Evolutionary conservation across 2,113 vertebrate genomes (phyloP).

Genomic region (Ancistrus triradiatus): DNA sequence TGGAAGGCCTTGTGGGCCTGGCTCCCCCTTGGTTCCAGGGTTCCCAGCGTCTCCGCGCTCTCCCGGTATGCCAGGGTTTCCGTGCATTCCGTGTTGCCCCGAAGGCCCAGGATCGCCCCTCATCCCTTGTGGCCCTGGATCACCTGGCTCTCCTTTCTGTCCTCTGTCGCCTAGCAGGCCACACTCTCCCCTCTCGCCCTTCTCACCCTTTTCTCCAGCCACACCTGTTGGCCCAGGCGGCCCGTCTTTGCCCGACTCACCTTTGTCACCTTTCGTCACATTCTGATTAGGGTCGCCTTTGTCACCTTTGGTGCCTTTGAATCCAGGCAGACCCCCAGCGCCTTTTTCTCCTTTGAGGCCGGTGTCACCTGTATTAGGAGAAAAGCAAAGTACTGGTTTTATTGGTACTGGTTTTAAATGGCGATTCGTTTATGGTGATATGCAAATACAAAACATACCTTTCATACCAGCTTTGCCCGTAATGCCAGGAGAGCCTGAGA

Average conservation of each 20-base stretch:
- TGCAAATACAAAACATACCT: conserved; percentile 69
- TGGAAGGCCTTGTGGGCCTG: conserved; percentile 64
- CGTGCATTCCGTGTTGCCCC: conserved; percentile 73
- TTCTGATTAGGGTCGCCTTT: conserved; percentile 82
- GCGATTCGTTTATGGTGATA: too few species aligned
- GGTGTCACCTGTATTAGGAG: conserved; percentile 71
- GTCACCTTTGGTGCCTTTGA: conserved; percentile 77
- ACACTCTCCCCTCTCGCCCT: conserved; percentile 79
- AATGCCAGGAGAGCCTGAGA: conserved; percentile 73
- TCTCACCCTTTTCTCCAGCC: conserved; percentile 76
- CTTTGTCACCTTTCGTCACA: conserved; percentile 82
- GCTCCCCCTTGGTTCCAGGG: conserved; percentile 81
- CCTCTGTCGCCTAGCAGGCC: conserved; percentile 77
- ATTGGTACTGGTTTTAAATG: too few species aligned
- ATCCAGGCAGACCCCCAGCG: conserved; percentile 69
- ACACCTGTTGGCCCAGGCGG: conserved; percentile 66
- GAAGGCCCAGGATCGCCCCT: conserved; percentile 77
- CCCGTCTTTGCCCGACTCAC: conserved; percentile 68
- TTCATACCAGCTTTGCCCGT: conserved; percentile 84
- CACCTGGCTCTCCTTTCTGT: conserved; percentile 75
- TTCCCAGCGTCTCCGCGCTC: conserved; percentile 73
- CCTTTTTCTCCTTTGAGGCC: conserved; percentile 88
- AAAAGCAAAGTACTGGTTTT: too few species aligned
- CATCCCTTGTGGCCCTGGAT: conserved; percentile 73
- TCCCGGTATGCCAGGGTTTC: conserved; percentile 72